Evolutionary conservation across 2,113 vertebrate species (phyloP), one percentile per base, ranked within the genome.

Genomic region (Chaetodon trifascialis): DNA sequence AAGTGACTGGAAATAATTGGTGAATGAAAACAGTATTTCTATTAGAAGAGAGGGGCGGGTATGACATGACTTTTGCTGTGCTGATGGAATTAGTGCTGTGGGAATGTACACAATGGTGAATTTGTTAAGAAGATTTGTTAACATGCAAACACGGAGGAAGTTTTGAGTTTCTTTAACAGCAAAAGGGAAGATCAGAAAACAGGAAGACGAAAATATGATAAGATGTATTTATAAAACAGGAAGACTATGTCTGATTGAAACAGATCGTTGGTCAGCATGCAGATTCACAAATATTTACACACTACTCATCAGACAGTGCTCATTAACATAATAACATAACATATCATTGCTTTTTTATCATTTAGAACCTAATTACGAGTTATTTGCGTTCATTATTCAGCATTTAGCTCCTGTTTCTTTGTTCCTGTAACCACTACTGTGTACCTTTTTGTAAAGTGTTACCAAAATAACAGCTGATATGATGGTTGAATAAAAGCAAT

Each of bases 401-500:
- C 21, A 6, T 16, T 25, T 64, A 0, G 21, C 19, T 30, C 38
- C 1, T 25, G 47, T 72, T 71, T 67, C 40, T 49, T n/a, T 70
- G 55, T 23, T 55, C 9, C 34, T 70, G 36, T 51, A 54, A 76
- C 36, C 47, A 81, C 56, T 66, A 23, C 67, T 67, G 62, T 85
- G 78, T 73, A 74, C 36, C 75, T 76, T 80, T 60, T 78, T 90
- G 62, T 85, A 76, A 82, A 89, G 71, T 79, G 77, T 86, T 91
- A 91, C 86, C 38, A 92, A 88, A 92, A 91, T 91, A 92, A 80
- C 82, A 80, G 86, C 79, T 63, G 68, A 91, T 88, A 76, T 73
- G 82, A 78, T 51, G 23, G 79, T 71, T 73, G 79, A 91, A 89
- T 84, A 89, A 90, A 83, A 89, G 83, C 85, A 84, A 88, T 78